A percentile compares a stretch with the other conserved stretches of the same genome.
Evolutionary conservation across 2,113 vertebrate genomes (phyloP).

Genomic region (Cebidichthys violaceus): DNA sequence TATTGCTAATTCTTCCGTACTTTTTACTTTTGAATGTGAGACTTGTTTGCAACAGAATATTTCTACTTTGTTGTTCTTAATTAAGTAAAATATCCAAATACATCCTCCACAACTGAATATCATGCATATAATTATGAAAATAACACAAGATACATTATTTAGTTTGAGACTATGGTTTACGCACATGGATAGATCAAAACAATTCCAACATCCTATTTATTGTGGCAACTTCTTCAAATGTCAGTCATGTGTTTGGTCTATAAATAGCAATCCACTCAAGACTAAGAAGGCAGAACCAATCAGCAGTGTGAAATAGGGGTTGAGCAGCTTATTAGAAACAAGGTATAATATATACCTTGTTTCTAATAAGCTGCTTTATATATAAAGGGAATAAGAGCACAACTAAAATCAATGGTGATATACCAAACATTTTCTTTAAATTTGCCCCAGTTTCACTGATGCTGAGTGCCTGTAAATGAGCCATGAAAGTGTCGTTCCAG

Average conservation of each 20-base stretch:
- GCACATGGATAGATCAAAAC: not conserved
- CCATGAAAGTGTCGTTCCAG: slow-evolving; percentile 36
- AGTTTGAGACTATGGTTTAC: slow-evolving; percentile 3
- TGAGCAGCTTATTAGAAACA: not conserved
- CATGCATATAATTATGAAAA: slow-evolving; percentile 11
- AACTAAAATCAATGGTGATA: not conserved
- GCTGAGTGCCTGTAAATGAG: slow-evolving; percentile 28
- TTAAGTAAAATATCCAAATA: not conserved
- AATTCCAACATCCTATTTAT: not conserved
- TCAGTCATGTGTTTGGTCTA: slow-evolving; percentile 1
- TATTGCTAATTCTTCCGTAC: not conserved
- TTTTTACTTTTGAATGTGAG: not conserved
- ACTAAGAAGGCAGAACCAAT: not conserved
- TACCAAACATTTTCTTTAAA: not conserved
- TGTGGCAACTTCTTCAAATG: not conserved
- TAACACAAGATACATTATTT: not conserved
- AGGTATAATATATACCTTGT: too few species aligned
- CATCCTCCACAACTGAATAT: not conserved
- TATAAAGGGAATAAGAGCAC: not conserved
- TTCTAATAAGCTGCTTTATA: too few species aligned
- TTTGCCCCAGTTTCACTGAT: not conserved
- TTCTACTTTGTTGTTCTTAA: not conserved
- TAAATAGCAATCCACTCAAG: slow-evolving; percentile 1
- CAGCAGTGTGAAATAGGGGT: not conserved
- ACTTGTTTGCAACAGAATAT: not conserved